These are phyloP conservation scores for Pachyrhynchus sulphureomaculatus DNA, from an alignment of 1,140 invertebrate species.

Conservation along the genomic window DNA sequence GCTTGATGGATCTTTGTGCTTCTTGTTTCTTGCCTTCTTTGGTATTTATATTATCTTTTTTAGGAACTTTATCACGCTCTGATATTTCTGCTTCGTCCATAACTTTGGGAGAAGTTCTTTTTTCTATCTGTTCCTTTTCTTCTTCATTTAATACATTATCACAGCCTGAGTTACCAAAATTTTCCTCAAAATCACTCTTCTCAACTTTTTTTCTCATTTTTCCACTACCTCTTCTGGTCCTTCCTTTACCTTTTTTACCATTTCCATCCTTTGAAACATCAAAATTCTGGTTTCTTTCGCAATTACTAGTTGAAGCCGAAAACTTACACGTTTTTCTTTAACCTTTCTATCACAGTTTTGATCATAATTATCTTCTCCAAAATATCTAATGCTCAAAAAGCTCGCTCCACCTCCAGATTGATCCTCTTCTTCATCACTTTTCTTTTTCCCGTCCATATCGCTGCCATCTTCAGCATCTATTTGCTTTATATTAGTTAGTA, in stretches of 20 bases:
- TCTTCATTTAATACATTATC: background rate
- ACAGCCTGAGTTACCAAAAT: slow-evolving; percentile 8
- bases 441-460: background rate
- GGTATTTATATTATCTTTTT: background rate
- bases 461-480: slow-evolving; percentile 20
- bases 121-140: background rate
- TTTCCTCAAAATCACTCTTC: background rate
- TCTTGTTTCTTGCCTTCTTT: background rate
- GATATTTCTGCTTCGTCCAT: background rate
- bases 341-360: background rate
- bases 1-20: background rate
- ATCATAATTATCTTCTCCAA: slow-evolving; percentile 13
- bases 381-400: slow-evolving; percentile 15
- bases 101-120: background rate
- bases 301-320: background rate
- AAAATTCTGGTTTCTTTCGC: background rate
- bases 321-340: background rate
- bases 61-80: background rate
- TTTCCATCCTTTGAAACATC: background rate
- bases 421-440: slow-evolving; percentile 17
- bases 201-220: background rate
- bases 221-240: background rate
- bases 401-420: slow-evolving; percentile 17
- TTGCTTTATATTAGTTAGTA: slow-evolving; percentile 45
- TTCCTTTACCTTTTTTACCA: background rate